Conservation (phyloP, 2,888 invertebrate species). For the Drosophila borealis region DNA sequence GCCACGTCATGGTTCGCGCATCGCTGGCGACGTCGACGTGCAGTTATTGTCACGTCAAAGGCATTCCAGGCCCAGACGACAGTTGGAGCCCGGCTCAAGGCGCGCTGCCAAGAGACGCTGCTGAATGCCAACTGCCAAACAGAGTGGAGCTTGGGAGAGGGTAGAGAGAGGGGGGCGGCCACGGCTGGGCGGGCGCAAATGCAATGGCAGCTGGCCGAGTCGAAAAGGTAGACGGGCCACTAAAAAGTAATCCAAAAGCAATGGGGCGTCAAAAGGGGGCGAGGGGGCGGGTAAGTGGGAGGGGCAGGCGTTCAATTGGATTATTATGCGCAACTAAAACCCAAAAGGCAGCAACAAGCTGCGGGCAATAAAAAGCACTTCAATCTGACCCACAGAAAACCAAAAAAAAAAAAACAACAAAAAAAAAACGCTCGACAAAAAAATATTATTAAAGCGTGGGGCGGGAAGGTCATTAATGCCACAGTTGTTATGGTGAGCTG, state of each 20-base stretch:
- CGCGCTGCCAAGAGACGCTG: constrained; percentile 21
- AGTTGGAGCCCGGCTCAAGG: constrained; percentile 7
- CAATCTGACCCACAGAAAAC: constrained; percentile 73
- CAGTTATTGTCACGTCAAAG: constrained; percentile 62
- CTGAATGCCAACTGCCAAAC: neutral
- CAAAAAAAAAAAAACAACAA: constrained; percentile 18
- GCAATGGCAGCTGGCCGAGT: constrained; percentile 39
- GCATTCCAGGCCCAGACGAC: constrained; percentile 26
- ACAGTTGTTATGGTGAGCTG: constrained; percentile 26
- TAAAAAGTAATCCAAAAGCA: constrained; percentile 80
- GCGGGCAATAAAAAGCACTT: constrained; percentile 79
- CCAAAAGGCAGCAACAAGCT: constrained; percentile 71
- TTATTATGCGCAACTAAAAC: constrained; percentile 77
- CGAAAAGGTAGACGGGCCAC: constrained; percentile 73
- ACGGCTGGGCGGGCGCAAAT: constrained; percentile 1
- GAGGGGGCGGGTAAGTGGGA: neutral
- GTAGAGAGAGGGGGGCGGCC: neutral
- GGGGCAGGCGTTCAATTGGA: constrained; percentile 54
- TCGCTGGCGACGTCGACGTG: constrained; percentile 44
- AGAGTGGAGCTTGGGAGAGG: neutral
- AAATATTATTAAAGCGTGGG: constrained; percentile 40
- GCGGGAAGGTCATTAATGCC: constrained; percentile 73
- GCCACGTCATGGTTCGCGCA: constrained; percentile 50
- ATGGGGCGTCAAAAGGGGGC: constrained; percentile 70
- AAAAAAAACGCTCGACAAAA: constrained; percentile 4